Conservation (phyloP, 2,797 vertebrate genomes). For the Galagoides demidoff region DNA sequence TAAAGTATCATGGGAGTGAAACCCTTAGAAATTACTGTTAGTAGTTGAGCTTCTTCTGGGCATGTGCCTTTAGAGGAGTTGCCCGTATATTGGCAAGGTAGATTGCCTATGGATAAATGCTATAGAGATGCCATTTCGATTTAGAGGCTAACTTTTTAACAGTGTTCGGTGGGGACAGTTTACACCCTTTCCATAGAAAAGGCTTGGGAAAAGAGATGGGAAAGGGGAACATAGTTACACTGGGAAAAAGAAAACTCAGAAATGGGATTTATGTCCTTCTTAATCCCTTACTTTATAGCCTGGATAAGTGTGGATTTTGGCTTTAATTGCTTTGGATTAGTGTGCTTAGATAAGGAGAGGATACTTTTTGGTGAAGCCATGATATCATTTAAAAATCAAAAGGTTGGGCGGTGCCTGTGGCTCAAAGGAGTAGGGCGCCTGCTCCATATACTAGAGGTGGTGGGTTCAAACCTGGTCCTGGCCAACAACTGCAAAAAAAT, state of each 20-base stretch:
- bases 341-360: constrained; percentile 8
- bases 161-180: background rate
- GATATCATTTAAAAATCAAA: constrained; percentile 23
- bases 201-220: background rate
- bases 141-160: background rate
- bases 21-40: background rate
- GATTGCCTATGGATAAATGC: background rate
- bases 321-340: constrained; percentile 37
- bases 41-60: background rate
- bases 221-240: background rate
- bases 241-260: constrained; percentile 22
- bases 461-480: no score
- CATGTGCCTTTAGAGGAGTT: background rate
- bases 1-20: constrained; percentile 6
- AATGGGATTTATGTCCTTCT: background rate
- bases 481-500: no score
- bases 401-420: no score
- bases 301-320: constrained; percentile 5
- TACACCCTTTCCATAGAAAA: background rate
- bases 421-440: no score
- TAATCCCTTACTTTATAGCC: constrained; percentile 11
- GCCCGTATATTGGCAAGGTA: background rate
- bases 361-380: background rate
- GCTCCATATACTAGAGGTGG: no score
- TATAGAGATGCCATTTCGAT: background rate